phyloP scores from a whole-genome alignment of 2,797 vertebrate species.

The Tapera naevia region DNA sequence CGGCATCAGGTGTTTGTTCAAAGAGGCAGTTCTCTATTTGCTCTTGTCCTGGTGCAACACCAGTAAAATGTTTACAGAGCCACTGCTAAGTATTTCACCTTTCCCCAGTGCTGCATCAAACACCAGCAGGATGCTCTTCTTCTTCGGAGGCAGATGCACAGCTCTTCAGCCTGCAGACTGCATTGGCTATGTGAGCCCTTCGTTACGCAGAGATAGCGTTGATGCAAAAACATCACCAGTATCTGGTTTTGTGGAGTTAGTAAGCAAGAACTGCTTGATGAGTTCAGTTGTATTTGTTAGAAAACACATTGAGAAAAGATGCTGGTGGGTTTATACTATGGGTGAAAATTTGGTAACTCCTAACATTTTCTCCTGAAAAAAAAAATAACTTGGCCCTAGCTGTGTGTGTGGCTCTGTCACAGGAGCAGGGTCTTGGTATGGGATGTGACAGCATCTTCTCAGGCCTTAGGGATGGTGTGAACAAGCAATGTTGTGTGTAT shows the following conservation, averaged over 20 bases:
- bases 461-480: neutral
- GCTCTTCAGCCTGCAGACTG: neutral
- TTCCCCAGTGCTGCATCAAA: neutral
- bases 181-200: accelerated
- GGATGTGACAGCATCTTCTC: neutral
- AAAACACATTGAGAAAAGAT: neutral
- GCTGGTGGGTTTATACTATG: neutral
- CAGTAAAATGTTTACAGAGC: too few species aligned
- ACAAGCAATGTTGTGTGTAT: accelerated
- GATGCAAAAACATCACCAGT: accelerated
- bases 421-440: too few species aligned
- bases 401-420: accelerated
- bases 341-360: too few species aligned
- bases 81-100: neutral
- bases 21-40: neutral
- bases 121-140: neutral
- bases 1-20: accelerated
- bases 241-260: too few species aligned
- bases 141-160: accelerated
- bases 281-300: neutral
- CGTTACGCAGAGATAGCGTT: accelerated
- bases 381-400: neutral
- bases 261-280: neutral
- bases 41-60: neutral
- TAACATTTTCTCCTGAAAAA: neutral